Conservation (phyloP, 2,797 vertebrate genomes). For the Melanogrammus aeglefinus region DNA sequence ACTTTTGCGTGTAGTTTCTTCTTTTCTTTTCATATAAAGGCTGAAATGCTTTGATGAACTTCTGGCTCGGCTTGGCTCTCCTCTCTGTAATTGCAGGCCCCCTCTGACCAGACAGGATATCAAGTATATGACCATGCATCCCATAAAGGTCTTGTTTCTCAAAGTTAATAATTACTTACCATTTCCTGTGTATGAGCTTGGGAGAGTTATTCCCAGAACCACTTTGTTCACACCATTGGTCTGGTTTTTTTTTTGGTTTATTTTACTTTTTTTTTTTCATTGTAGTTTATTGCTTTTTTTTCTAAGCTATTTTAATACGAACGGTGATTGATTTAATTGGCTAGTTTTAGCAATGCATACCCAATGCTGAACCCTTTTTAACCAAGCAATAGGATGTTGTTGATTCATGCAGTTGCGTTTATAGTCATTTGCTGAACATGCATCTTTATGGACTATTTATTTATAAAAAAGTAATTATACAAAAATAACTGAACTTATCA, state of each 20-base stretch:
- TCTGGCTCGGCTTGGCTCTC: neutral
- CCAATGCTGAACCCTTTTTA: neutral
- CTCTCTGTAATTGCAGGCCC: neutral
- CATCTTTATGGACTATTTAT: neutral
- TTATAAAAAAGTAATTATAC: no score
- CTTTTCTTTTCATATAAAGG: neutral
- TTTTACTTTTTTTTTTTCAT: no score
- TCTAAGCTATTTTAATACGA: no score
- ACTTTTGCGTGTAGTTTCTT: neutral
- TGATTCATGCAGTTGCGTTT: neutral
- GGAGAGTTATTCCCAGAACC: neutral
- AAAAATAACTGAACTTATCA: neutral
- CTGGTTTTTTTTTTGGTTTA: no score
- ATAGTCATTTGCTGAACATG: neutral
- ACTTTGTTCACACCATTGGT: neutral
- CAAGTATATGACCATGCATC: neutral
- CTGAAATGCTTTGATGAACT: neutral
- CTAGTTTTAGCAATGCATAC: neutral
- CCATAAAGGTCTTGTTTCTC: neutral
- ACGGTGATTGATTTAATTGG: neutral
- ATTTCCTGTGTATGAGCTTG: neutral
- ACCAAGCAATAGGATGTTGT: neutral
- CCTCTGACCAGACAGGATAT: neutral
- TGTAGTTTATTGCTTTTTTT: no score
- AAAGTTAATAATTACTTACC: slow-evolving; percentile 3